Evolutionary conservation across 1,140 invertebrate species (phyloP), one percentile per base, ranked within the genome.

Genomic region (Pectinophora gossypiella): DNA sequence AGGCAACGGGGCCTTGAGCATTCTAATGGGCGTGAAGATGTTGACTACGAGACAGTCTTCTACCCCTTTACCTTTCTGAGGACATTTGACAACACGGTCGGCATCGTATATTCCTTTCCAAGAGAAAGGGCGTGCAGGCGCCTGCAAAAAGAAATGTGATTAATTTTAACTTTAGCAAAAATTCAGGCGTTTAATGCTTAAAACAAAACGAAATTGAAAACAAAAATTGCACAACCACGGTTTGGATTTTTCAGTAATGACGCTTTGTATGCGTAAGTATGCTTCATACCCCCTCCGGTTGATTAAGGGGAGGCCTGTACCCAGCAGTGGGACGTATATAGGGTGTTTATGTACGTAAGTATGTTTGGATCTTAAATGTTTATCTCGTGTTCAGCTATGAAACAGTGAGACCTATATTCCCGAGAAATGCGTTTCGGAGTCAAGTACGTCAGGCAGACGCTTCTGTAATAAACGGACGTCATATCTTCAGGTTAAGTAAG

Each of bases 31-130:
- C 12, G 92, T 91, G 70, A 92, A 95, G 1, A 96, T 91, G 71
- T 96, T 96, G 9, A 97, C 72, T 67, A 93, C 93, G 0, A 96
- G 89, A 66, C 95, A 96, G 68, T 96, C 94, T 80, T 94, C 92
- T n/a, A 65, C 64, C 1, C 84, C 85, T 55, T 35, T 27, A 66
- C 56, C 52, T 4, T 32, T 19, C 27, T 62, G 55, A 47, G 54
- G 68, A 55, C 64, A 82, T 60, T 13, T 59, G 53, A 59, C 40
- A 64, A 19, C 54, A 12, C 70, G 88, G 16, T 64, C 51, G 19
- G 72, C 77, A 2, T 47, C 35, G 6, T 72, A 54, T 3, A 89
- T 59, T 0, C 75, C 82, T 0, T 68, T 51, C 91, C 91, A 92
- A 49, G 84, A 55, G 51, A 89, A 80, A 0, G 61, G 54, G 3